phyloP scores from a whole-genome alignment of 1,140 invertebrate genomes.

The Diachasmimorpha longicaudata region DNA sequence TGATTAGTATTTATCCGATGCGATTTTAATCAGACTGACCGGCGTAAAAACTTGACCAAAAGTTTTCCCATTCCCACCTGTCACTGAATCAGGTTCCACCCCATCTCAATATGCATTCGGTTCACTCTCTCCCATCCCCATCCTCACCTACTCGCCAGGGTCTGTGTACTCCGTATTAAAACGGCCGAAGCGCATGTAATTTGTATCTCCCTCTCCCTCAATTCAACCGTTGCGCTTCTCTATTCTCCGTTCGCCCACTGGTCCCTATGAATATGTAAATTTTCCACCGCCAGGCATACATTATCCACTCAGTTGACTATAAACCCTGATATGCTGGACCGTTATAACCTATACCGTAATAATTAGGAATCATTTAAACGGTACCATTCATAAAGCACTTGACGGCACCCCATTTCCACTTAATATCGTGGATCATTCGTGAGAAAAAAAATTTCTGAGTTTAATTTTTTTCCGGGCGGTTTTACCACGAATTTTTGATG shows the following conservation, averaged over 20 bases:
- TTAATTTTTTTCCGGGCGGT: no score
- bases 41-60: no score
- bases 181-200: conserved; percentile 4
- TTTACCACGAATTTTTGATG: no score
- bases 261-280: conserved; percentile 14
- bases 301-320: conserved; percentile 31
- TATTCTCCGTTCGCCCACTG: background rate
- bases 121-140: no score
- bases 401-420: background rate
- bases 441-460: no score
- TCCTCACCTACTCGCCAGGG: no score
- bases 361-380: conserved; percentile 32
- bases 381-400: conserved; percentile 4
- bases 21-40: no score
- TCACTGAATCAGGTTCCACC: no score
- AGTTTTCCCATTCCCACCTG: no score
- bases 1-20: no score
- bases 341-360: conserved; percentile 13
- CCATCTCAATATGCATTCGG: background rate
- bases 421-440: background rate
- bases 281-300: conserved; percentile 15
- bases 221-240: background rate
- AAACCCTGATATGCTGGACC: conserved; percentile 19
- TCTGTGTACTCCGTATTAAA: background rate
- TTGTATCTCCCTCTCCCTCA: background rate